Evolutionary conservation across 1,140 invertebrate species (phyloP).

Genomic region (Cryptotermes secundus): DNA sequence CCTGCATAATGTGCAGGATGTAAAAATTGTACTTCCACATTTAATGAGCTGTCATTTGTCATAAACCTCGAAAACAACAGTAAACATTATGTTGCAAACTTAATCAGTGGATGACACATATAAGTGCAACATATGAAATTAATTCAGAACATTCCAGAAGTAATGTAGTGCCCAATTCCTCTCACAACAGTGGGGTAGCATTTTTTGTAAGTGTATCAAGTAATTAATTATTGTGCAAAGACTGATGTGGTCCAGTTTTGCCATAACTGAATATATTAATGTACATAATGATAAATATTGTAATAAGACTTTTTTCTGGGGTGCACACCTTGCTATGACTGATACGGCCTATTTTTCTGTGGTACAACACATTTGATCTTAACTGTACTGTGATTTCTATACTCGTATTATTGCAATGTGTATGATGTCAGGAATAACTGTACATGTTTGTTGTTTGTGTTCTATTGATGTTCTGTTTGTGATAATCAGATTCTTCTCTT

Average conservation of each 20-base stretch:
- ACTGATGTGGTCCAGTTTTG: not conserved
- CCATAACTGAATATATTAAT: conserved; percentile 1
- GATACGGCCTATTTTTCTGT: conserved; percentile 16
- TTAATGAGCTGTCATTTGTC: no score
- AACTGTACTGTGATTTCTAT: conserved; percentile 16
- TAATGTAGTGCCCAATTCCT: not conserved
- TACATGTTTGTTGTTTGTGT: conserved; percentile 10
- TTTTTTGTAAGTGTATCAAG: not conserved
- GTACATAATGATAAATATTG: conserved; percentile 2
- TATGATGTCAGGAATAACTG: not conserved
- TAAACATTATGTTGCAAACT: no score
- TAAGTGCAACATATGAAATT: no score
- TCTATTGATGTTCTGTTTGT: not conserved
- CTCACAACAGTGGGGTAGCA: not conserved
- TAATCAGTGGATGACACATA: no score
- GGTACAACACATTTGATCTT: conserved; percentile 11
- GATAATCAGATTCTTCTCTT: not conserved
- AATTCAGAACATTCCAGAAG: not conserved
- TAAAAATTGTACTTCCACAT: no score
- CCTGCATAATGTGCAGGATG: no score
- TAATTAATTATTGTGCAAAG: conserved; percentile 7
- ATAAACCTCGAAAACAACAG: no score
- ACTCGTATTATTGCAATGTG: conserved; percentile 7
- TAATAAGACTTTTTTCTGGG: conserved; percentile 14
- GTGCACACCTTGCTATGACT: conserved; percentile 14